Base-by-base conservation (phyloP, 2,888 invertebrate species). In the Horisme vitalbata region DNA sequence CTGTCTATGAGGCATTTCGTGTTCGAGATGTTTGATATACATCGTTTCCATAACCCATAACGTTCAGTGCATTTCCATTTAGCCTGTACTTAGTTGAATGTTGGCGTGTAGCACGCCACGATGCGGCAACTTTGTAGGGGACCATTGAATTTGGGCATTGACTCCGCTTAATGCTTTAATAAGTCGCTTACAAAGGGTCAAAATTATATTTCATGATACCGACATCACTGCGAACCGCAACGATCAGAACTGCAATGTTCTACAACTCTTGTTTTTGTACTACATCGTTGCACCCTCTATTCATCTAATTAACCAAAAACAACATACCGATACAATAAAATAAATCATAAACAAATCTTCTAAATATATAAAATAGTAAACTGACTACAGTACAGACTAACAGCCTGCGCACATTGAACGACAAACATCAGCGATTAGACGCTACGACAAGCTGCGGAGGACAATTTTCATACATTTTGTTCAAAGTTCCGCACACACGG, bases 51-150 rank as follows among this genome's bases (percentile, higher is more conserved):
- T 48, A 41, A 52, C 54, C 44, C 48, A 51, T 56, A 56, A 44
- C 38, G 39, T 54, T 45, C 53, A 45, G 38, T 59, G 56, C 52
- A 59, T 59, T 59, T 55, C 56, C 50, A 56, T 59, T 54, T 46
- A 36, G 45, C 37, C 46, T 27, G 47, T 57, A 52, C 34, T 35
- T 24, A 41, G 49, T 35, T 33, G 57, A 59, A 59, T 44, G 68
- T 59, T 70, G 45, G 77, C 80, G 79, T 79, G 81, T 49, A 37
- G 56, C 80, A 78, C 79, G 79, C 75, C 51, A 77, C 57, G 57
- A 65, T 68, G 68, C 69, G 65, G 65, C 65, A 67, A 60, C 63
- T 58, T 65, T 72, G 55, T 47, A 57, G 30, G 43, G 53, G 31
- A 48, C 48, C 38, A 34, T 56, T 57, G 60, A 51, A 56, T 52